A percentile compares a stretch with the other conserved stretches of the same genome.
Evolutionary conservation across 2,797 vertebrate species (phyloP).

Genomic region (Sebastes itinus): DNA sequence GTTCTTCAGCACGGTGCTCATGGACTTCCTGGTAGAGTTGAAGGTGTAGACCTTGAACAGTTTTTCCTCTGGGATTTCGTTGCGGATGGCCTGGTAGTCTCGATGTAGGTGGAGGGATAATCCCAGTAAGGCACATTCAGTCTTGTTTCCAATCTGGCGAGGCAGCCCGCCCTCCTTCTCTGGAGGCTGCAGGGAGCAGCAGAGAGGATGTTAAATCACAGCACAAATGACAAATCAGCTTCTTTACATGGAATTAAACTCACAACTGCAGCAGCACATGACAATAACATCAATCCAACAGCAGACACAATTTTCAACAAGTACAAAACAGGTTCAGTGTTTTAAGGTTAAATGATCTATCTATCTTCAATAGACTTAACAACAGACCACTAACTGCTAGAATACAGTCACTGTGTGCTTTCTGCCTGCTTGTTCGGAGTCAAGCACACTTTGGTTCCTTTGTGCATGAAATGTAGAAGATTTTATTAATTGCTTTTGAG

Average conservation of each 20-base stretch:
- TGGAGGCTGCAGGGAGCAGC: slow-evolving; percentile 82
- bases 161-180: slow-evolving; percentile 94
- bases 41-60: slow-evolving; percentile 98
- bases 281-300: background rate
- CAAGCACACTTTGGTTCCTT: background rate
- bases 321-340: background rate
- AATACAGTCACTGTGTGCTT: background rate
- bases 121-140: slow-evolving; percentile 95
- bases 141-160: slow-evolving; percentile 97
- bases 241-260: background rate
- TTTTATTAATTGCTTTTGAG: too few relatives aligned
- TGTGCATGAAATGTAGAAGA: too few relatives aligned
- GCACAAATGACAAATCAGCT: background rate
- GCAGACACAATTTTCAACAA: background rate
- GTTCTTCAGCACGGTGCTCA: slow-evolving; percentile 94
- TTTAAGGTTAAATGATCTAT: background rate
- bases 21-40: slow-evolving; percentile 96
- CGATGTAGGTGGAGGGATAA: slow-evolving; percentile 87
- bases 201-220: background rate
- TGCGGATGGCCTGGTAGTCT: slow-evolving; percentile 90
- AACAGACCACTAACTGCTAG: background rate
- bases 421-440: background rate
- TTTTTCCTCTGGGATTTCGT: slow-evolving; percentile 91
- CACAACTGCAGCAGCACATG: background rate
- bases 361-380: background rate